Base-by-base conservation (phyloP, 2,888 invertebrate genomes). In the Phragmatobia fuliginosa region DNA sequence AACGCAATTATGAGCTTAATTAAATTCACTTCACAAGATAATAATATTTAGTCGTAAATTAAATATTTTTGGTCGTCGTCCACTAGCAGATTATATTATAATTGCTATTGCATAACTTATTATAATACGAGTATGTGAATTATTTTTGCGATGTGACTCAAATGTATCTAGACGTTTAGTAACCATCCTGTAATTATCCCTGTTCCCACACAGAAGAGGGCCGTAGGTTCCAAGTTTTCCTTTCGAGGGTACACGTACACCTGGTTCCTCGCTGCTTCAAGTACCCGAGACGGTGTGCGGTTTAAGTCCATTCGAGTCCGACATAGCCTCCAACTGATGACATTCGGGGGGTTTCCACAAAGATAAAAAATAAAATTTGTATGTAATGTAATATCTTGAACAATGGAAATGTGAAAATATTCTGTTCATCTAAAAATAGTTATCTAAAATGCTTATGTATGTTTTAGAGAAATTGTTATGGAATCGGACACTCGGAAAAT, bases 61-160 rank as follows among this genome's bases (percentile, higher is more conserved):
- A 36, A 62, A 67, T 67, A 6, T 70, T 71, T 68, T 62, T 67
- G 41, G 10, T 31, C n/a, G 10, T 31, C n/a, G 28, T 14, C 25
- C 52, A 72, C 66, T 66, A 52, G 28, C 25, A 64, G 65, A 49
- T n/a, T 49, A 49, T 11, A n/a, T 52, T 52, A 25, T 25, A 25
- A 25, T 52, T 21, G 11, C 25, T 52, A 52, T 52, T 52, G 25
- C 25, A 25, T 25, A 52, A 10, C 25, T 25, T 21, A 11, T 11
- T 11, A 8, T 45, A 41, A 38, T 11, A 36, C 3, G 10, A 36
- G 7, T 4, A 45, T 49, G n/a, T n/a, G n/a, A n/a, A 49, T 49
- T 10, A n/a, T 49, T 25, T 25, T 25, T 25, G 49, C 49, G 10
- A 25, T 3, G 2, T 49, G 4, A 25, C 25, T 25, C n/a, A 10